Evolutionary conservation across 2,113 vertebrate genomes (phyloP).

Genomic region (Lycocorax pyrrhopterus): DNA sequence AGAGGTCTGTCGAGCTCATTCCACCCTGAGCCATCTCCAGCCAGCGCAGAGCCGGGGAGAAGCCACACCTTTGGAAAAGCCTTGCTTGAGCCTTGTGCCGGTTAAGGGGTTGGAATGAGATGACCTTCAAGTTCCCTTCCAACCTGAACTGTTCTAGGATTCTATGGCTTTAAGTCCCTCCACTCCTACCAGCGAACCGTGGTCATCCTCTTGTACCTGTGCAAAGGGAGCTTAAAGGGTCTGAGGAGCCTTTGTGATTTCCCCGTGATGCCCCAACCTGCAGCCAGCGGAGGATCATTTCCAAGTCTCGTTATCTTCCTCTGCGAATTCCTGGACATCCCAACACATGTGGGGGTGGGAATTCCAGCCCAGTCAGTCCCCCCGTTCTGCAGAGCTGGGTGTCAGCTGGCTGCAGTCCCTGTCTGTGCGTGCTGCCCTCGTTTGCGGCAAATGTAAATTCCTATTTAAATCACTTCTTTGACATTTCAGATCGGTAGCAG

Average conservation of each 20-base stretch:
- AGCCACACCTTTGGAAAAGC: background rate
- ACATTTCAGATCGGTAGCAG: conserved; percentile 15
- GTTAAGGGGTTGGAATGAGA: background rate
- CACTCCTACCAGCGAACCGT: background rate
- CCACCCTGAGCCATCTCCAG: background rate
- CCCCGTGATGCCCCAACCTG: background rate
- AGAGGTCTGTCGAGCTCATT: rapidly evolving
- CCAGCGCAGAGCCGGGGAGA: background rate
- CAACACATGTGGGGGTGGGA: rapidly evolving
- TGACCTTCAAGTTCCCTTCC: background rate
- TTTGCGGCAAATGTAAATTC: background rate
- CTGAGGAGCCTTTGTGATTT: background rate
- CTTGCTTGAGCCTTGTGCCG: background rate
- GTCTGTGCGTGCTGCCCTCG: background rate
- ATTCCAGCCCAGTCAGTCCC: background rate
- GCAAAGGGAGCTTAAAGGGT: background rate
- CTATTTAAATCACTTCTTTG: conserved; percentile 31
- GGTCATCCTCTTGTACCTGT: too few species aligned
- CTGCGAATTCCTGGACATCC: background rate
- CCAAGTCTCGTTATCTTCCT: background rate
- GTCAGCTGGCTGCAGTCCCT: background rate
- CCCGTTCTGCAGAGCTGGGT: background rate
- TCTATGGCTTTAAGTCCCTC: background rate
- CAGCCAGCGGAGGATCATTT: background rate
- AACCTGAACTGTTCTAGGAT: background rate